Base-by-base conservation (phyloP, 2,113 vertebrate species). In the Pholis gunnellus region DNA sequence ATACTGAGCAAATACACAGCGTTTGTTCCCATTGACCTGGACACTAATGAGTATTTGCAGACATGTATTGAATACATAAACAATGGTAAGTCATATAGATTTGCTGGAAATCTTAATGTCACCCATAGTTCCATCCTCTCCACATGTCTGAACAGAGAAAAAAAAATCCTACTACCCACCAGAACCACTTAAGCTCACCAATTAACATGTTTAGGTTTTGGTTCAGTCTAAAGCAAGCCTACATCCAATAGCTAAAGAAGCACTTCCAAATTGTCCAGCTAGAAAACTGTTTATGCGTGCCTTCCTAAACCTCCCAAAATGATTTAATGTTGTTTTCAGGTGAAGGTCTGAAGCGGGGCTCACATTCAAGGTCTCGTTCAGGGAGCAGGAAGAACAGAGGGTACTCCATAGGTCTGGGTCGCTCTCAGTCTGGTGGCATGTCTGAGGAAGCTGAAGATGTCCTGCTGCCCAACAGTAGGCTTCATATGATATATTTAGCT, bases 1-100 rank as follows among this genome's bases (percentile, higher is more conserved):
- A 54, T 99, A 82, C 96, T 98, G 90, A 99, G 98, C 96, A 99
- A 98, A 91, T 97, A 97, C 94, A 99, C 98, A 0, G 96, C 93
- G 0, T 97, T 98, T 0, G 81, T 99, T 64, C 96, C 97, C 0
- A 94, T 98, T 57, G 97, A 99, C 84, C 89, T 99, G 79, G 97
- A 96, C 94, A 96, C 91, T 79, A 96, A 96, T 69, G 86, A 91
- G 75, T 99, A 97, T 94, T 93, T 99, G 90, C 97, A 94, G 59
- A 95, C 92, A 0, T 71, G 94, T 13, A 85, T 98, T 50, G 95
- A 96, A 77, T 97, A 96, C 90, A 90, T 96, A 74, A 95, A 90
- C 83, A 83, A 92, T 0, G 95, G 98, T 99, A 82, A 94, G 94
- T 93, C 42, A 34, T 0, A 27, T 36, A 31, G 50, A 84, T 69